A percentile compares a stretch with the other conserved stretches of the same genome.
These are phyloP conservation scores for Ennomos quercinarius DNA, from an alignment of 2,888 invertebrate genomes.

Conservation along the genomic window DNA sequence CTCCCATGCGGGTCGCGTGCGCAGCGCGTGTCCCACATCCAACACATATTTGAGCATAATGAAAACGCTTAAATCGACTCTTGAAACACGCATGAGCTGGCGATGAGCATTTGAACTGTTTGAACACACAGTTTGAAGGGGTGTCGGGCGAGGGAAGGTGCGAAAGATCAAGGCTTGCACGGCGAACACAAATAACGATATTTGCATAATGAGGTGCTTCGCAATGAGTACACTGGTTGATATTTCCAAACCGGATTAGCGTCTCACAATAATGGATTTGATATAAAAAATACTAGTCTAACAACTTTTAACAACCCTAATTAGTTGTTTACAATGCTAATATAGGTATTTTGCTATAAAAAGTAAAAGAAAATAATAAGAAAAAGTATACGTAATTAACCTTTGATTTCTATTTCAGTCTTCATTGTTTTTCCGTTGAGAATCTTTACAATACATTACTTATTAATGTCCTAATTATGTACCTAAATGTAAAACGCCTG, in stretches of 20 bases:
- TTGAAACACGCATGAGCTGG: conserved; percentile 61
- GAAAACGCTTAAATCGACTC: conserved; percentile 66
- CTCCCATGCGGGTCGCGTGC: conserved; percentile 80
- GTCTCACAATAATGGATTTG: conserved; percentile 46
- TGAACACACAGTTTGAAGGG: conserved; percentile 56
- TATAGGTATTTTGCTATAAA: conserved; percentile 3
- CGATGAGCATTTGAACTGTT: conserved; percentile 52
- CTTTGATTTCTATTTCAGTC: too few relatives aligned
- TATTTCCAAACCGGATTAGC: conserved; percentile 71
- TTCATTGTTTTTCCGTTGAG: too few relatives aligned
- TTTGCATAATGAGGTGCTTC: conserved; percentile 67
- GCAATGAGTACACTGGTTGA: conserved; percentile 69
- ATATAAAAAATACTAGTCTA: conserved; percentile 33
- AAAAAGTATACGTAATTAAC: too few relatives aligned
- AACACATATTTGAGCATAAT: conserved; percentile 74
- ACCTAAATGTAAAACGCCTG: too few relatives aligned
- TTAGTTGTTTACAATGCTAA: conserved; percentile 21
- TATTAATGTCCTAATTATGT: too few relatives aligned
- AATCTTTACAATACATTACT: too few relatives aligned
- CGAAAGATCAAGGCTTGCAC: conserved; percentile 65
- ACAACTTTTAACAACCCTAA: conserved; percentile 6
- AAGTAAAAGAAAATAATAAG: too few relatives aligned
- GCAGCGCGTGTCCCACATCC: conserved; percentile 78
- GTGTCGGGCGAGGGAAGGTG: conserved; percentile 65
- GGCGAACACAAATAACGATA: conserved; percentile 55